Evolutionary conservation across 2,888 invertebrate genomes (phyloP), one percentile per base, ranked within the genome.

Genomic region (Himalopsyche anomala): DNA sequence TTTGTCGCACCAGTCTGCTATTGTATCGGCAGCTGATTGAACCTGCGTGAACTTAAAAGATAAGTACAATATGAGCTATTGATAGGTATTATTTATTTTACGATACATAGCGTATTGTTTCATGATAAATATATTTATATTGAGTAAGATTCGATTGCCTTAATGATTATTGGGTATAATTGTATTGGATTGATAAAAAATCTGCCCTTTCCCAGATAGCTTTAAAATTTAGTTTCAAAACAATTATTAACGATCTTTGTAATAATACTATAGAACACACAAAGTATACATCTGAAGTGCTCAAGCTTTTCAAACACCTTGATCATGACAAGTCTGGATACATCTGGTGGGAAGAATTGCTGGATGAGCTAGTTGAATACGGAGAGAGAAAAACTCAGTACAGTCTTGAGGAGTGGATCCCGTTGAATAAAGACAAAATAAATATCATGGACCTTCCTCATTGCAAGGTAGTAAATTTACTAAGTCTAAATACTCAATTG

Each of bases 331-430:
- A 90, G 85, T 91, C 90, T 17, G 92, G 92, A 0, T 91, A 90
- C 81, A 91, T 92, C n/a, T 91, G 91, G 90, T 93, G 93, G 93
- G 86, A 91, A 3, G 92, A 92, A 89, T 90, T 93, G 74, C 90
- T 93, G 38, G 89, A 89, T 19, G 89, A 90, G 17, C 90, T 93
- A 9, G 91, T 91, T 51, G 91, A 90, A 0, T 90, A 90, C 0
- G 92, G 91, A 0, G 92, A 91, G 0, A 90, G 90, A 87, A 90
- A 90, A 87, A 91, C 92, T n/a, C 90, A 91, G 42, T 90, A 91
- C 0, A 90, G 91, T 69, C 84, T 62, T 0, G 89, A 89, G 0
- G 89, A 89, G 0, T 92, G 92, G 84, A 89, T 89, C 1, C 92
- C 92, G 91, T 89, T 88, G 1, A 90, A 90, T 0, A 89, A 90